These are phyloP conservation scores for Lagopus muta DNA, from an alignment of 2,113 vertebrate genomes.

Conservation along the genomic window DNA sequence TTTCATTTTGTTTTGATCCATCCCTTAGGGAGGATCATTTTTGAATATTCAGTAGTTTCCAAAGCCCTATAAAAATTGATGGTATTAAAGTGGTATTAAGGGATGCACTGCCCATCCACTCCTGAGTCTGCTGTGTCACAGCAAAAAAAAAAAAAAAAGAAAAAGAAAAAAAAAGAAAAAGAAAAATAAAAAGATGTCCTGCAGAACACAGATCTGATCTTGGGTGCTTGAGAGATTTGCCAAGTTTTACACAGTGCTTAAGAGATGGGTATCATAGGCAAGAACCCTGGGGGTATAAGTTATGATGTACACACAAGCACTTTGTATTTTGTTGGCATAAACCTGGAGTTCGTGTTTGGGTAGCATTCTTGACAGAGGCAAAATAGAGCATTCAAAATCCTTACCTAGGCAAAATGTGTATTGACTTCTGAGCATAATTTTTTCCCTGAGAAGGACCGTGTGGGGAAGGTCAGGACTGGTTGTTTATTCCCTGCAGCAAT, in stretches of 20 bases:
- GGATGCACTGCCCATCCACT: neutral
- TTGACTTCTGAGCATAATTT: neutral
- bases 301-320: neutral
- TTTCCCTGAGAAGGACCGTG: neutral
- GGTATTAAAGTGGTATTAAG: neutral
- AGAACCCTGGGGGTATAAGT: neutral
- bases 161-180: neutral
- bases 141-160: neutral
- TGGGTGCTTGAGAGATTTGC: neutral
- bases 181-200: neutral
- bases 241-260: neutral
- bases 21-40: neutral
- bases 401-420: conserved; percentile 24
- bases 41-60: neutral
- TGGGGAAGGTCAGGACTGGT: neutral
- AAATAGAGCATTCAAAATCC: neutral
- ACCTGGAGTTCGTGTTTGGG: neutral
- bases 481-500: neutral
- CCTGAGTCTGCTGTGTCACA: neutral
- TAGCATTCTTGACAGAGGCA: neutral
- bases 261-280: neutral
- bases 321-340: neutral
- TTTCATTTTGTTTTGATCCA: neutral
- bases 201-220: neutral
- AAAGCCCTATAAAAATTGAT: neutral